Evolutionary conservation across 2,888 invertebrate genomes (phyloP).

Genomic region (Portevinia maculata): DNA sequence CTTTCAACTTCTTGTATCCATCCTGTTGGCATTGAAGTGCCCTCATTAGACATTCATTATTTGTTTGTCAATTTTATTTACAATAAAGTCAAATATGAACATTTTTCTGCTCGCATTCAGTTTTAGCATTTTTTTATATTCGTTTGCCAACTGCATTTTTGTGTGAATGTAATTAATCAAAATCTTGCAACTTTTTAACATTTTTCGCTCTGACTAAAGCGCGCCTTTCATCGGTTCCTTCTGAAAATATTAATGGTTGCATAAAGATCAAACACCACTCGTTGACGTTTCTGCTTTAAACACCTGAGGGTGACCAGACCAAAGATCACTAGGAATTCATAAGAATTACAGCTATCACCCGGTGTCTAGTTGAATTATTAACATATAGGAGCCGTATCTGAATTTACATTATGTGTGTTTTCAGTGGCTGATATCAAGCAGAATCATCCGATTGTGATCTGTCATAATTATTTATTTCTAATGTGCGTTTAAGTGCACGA

Average conservation of each 20-base stretch:
- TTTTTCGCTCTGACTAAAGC: neutral
- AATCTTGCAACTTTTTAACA: neutral
- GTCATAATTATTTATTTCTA: constrained; percentile 41
- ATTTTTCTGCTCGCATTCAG: constrained; percentile 9
- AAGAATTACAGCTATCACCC: neutral
- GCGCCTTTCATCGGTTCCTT: constrained; percentile 23
- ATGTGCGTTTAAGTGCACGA: constrained; percentile 5
- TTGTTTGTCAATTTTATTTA: constrained; percentile 20
- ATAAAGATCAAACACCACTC: neutral
- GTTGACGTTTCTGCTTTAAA: constrained; percentile 17
- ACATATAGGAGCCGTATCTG: too few species aligned
- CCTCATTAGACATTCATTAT: constrained; percentile 24
- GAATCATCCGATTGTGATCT: constrained; percentile 25
- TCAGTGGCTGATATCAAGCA: constrained; percentile 1
- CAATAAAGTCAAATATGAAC: constrained; percentile 15
- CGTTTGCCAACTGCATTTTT: constrained; percentile 13
- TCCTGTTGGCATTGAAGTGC: constrained; percentile 38
- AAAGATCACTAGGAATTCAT: neutral
- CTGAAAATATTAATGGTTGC: constrained; percentile 18
- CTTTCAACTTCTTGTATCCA: constrained; percentile 51
- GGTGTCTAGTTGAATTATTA: neutral
- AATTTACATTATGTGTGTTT: neutral
- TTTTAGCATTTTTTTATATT: constrained; percentile 5
- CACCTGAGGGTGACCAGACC: constrained; percentile 14
- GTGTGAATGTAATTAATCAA: constrained; percentile 23